These are phyloP conservation scores for Alosa sapidissima DNA, from an alignment of 2,797 vertebrate genomes.

Conservation along the genomic window DNA sequence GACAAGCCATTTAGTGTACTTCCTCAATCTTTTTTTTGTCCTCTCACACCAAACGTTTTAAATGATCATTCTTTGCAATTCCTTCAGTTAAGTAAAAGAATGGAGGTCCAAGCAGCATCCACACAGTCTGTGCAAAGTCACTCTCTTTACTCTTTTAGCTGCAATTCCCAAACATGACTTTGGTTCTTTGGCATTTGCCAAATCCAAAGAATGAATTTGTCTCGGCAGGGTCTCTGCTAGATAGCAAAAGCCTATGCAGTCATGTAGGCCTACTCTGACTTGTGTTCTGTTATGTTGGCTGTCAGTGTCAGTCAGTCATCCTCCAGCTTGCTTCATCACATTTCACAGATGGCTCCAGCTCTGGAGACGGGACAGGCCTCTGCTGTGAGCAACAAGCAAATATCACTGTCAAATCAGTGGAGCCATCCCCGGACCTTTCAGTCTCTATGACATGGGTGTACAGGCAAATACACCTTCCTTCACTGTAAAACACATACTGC, in stretches of 20 bases:
- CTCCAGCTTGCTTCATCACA: background rate
- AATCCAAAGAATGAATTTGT: background rate
- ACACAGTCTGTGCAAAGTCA: background rate
- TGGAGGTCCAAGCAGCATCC: too few relatives aligned
- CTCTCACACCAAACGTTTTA: background rate
- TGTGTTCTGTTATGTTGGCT: background rate
- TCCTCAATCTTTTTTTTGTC: background rate
- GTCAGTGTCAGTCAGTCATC: background rate
- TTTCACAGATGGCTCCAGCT: background rate
- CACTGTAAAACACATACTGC: background rate
- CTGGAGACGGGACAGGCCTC: background rate
- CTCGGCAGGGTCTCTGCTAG: background rate
- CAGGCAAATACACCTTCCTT: background rate
- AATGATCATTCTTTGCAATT: too few relatives aligned
- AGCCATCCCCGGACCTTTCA: background rate
- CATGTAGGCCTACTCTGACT: background rate
- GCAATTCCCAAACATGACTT: background rate
- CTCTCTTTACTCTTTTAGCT: background rate
- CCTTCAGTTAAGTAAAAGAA: too few relatives aligned
- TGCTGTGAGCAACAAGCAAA: background rate
- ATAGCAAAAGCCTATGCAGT: background rate
- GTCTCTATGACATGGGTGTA: background rate
- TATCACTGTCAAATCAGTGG: background rate
- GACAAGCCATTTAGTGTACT: background rate
- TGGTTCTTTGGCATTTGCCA: background rate